Conservation (phyloP, 2,888 invertebrate genomes). For the Agrotis segetum region DNA sequence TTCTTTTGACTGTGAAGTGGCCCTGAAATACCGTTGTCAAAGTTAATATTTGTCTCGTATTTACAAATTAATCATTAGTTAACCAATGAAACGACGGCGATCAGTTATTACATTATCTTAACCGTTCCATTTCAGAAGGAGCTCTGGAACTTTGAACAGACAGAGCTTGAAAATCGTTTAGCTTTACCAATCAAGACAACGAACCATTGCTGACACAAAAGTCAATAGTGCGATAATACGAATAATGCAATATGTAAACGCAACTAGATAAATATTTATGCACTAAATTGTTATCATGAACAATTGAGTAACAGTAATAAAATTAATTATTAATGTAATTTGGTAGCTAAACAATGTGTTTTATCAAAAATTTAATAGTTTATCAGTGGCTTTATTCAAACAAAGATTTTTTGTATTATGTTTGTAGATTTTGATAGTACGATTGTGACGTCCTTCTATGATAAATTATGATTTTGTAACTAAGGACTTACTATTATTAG, state of each 20-base stretch:
- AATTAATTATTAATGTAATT: constrained; percentile 4
- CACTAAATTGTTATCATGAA: constrained; percentile 5
- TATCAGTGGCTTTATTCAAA: not conserved
- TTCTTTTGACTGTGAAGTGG: constrained; percentile 60
- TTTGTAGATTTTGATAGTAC: no score
- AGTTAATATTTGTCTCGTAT: no score
- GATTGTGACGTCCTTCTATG: not conserved
- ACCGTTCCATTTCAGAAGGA: no score
- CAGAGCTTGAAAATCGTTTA: no score
- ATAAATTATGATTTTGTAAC: not conserved
- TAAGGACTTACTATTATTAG: constrained; percentile 75
- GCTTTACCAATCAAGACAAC: not conserved
- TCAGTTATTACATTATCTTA: no score
- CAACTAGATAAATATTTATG: constrained; percentile 16
- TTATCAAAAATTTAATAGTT: no score
- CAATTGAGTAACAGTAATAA: no score
- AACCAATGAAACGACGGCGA: no score
- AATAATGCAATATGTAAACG: not conserved
- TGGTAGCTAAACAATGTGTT: not conserved
- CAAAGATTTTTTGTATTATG: not conserved
- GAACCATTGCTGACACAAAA: not conserved
- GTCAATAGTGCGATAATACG: not conserved
- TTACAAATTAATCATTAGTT: no score
- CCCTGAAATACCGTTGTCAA: constrained; percentile 49
- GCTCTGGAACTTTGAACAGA: no score